Conservation (phyloP, 1,140 invertebrate species). For the Theocolax elegans region DNA sequence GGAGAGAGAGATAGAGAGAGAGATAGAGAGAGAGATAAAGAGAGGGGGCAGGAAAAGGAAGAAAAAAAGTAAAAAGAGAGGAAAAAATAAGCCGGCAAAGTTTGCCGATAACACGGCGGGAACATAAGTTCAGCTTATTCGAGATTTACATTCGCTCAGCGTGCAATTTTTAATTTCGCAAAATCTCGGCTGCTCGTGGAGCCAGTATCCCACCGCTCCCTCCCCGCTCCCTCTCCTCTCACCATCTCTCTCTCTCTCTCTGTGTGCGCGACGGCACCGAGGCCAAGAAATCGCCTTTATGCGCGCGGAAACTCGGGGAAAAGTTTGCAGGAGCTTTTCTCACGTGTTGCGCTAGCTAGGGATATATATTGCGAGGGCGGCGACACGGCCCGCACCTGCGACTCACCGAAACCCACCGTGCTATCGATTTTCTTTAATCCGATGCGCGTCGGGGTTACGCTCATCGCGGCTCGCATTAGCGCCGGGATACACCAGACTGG, state of each 20-base stretch:
- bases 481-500: too few species aligned
- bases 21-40: too few species aligned
- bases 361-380: constrained; percentile 43
- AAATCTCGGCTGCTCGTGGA: constrained; percentile 20
- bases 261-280: too few species aligned
- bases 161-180: constrained; percentile 36
- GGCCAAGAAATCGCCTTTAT: too few species aligned
- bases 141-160: constrained; percentile 30
- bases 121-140: constrained; percentile 35
- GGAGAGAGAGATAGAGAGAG: background rate
- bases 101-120: constrained; percentile 18
- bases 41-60: too few species aligned
- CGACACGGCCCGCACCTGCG: constrained; percentile 35
- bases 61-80: background rate
- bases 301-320: too few species aligned
- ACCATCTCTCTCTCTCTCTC: too few species aligned
- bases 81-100: background rate
- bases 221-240: too few species aligned
- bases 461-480: too few species aligned
- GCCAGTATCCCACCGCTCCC: too few species aligned
- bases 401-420: constrained; percentile 15
- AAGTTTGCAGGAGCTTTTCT: constrained; percentile 18
- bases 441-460: background rate
- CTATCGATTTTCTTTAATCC: constrained; percentile 34
- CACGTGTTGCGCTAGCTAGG: constrained; percentile 35